Evolutionary conservation across 2,113 vertebrate species (phyloP).

Genomic region (Silurus asotus): DNA sequence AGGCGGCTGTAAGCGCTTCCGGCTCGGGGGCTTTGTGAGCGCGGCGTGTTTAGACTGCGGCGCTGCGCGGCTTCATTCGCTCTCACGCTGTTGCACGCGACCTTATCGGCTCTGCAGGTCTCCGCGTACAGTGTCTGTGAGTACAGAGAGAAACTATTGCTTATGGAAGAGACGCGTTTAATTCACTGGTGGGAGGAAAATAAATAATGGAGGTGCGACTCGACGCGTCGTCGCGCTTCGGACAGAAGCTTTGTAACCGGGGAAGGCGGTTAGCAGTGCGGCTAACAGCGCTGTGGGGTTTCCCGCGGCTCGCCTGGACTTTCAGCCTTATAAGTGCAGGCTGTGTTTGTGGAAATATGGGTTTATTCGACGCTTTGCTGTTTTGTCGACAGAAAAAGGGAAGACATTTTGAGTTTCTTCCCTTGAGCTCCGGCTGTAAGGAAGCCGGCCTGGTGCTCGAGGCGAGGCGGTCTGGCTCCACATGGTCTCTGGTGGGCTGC

Average conservation of each 20-base stretch:
- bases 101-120: conserved; percentile 41
- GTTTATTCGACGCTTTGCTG: background rate
- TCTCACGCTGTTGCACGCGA: conserved; percentile 36
- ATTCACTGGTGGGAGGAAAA: too few species aligned
- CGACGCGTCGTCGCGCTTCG: background rate
- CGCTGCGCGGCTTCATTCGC: conserved; percentile 7
- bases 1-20: conserved; percentile 18
- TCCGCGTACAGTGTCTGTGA: conserved; percentile 47
- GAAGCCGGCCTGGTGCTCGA: background rate
- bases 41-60: conserved; percentile 18
- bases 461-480: background rate
- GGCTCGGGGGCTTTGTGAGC: conserved; percentile 27
- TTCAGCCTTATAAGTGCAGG: too few species aligned
- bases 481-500: conserved; percentile 22
- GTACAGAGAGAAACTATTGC: background rate
- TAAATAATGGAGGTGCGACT: background rate
- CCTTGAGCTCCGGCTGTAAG: background rate
- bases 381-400: too few species aligned
- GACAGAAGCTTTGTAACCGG: background rate
- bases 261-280: background rate
- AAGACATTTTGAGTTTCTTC: background rate
- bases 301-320: background rate
- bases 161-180: background rate
- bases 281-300: background rate
- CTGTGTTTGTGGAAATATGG: background rate